Base-by-base conservation (phyloP, 2,113 vertebrate species). In the Rhineura floridana region DNA sequence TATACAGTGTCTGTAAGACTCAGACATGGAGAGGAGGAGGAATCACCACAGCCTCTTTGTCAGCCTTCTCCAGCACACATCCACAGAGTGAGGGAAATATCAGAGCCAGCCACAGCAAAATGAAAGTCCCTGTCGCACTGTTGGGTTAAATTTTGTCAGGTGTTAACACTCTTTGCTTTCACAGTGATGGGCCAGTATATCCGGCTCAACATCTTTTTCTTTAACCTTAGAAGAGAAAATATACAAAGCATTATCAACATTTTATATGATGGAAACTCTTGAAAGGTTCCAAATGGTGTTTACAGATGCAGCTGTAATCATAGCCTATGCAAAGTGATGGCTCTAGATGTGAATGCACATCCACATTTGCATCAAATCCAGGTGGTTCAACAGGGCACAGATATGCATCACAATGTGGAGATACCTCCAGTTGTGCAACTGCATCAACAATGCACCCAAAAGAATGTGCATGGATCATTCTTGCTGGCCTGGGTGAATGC, bases 21-120 rank as follows among this genome's bases (percentile, higher is more conserved):
- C 1, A 0, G 94, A 88, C 91, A 88, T 88, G 86, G 65, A 12
- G 90, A 76, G 86, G 63, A 50, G 52, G 42, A 70, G 82, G n/a
- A 39, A 39, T 36, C 15, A 39, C 88, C 83, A 23, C 44, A 12
- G 1, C 30, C 59, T 67, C 72, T 3, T 76, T 70, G 39, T 67
- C 76, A 46, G 80, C 90, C 85, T 76, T 90, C 50, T 44, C 67
- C 89, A 36, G 70, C 39, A 86, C 55, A 28, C 30, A 63, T 39
- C 39, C 25, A 28, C 25, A 3, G 30, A 89, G 82, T 92, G 86
- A 70, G 86, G 92, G 84, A 83, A 55, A 83, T 89, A 10, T 90
- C 85, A 91, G 87, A 83, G 30, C 86, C 81, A 79, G 86, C 88
- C 92, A 90, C 83, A 89, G 90, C 87, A 87, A 91, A 91, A 90